Base-by-base conservation (phyloP, 2,888 invertebrate species). In the Lochmaea capreae region DNA sequence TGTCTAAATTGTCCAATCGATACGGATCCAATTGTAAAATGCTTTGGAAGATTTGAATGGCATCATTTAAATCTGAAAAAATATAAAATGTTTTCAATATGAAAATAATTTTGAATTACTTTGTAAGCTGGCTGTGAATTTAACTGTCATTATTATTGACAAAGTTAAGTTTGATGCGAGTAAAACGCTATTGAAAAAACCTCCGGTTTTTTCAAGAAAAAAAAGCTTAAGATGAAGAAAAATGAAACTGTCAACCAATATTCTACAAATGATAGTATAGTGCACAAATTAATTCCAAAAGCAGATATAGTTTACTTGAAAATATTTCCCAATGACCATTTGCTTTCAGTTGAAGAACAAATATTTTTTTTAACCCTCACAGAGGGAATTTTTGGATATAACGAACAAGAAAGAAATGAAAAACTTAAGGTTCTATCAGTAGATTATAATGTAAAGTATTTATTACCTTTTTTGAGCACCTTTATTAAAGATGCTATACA, bases 1-100 rank as follows among this genome's bases (percentile, higher is more conserved):
- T 95, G 87, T 99, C 98, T 91, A 99, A 94, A 86, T 98, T 96
- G 83, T 99, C 98, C 52, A 99, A 88, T 59, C 98, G 90, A 85
- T 93, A 98, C 0, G 99, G 99, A 89, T 99, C 99, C 81, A 91
- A 89, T 81, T 93, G 92, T 79, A 95, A 93, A 42, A 99, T 89
- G 76, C 93, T 91, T 84, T 94, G 92, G 84, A 98, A 99, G 66
- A 94, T 91, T 76, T 92, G 90, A 70, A 97, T 93, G 0, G 98
- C 97, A 80, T 94, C 92, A 82, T 96, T 97, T 22, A 97, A 93
- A 88, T 97, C 97, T 96, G 86, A 67, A 90, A 88, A 8, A 22
- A 58, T 69, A 68, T 6, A 26, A 26, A 14, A 12, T 2, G 5
- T 59, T 8, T 14, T 57, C 22, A 3, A 22, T 26, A 4, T 33